Base-by-base conservation (phyloP, 2,888 invertebrate species). In the Drosophila imparisetae region DNA sequence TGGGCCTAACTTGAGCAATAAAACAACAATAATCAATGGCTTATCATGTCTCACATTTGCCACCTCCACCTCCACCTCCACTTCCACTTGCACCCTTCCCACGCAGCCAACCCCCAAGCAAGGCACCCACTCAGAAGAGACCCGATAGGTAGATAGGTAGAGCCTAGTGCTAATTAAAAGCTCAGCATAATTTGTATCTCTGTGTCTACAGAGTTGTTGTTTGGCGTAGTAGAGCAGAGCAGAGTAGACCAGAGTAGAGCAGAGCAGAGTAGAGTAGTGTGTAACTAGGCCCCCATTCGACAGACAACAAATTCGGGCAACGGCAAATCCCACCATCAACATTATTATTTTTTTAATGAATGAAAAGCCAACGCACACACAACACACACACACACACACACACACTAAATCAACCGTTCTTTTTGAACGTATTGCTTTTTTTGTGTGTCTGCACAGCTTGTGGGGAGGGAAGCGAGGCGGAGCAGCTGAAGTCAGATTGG, bases 81-180 rank as follows among this genome's bases (percentile, higher is more conserved):
- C 42, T 3, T 42, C 42, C 42, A 45, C 45, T 15, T 45, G 4
- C 45, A 45, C 45, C 21, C 45, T 24, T 24, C 45, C 45, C 24
- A 53, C 52, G 18, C 24, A 27, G 7, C 7, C 40, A 15, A 38
- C 40, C 29, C 21, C 38, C 29, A 29, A 45, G 45, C 29, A 29
- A 45, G 24, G 15, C 45, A 45, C 29, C 49, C 18, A 48, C 24
- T 45, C 32, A 5, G 24, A 32, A 57, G 10, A n/a, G 40, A 40
- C 40, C n/a, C 40, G 40, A 45, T 21, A 42, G 11, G n/a, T 11
- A n/a, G 4, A 24, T 27, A 27, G 54, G 30, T 42, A 30, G 18
- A 53, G 29, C 48, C 29, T n/a, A 49, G 67, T 71, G 84, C 73
- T 81, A 81, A 87, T 82, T 87, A 82, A 85, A 75, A 82, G 83